Evolutionary conservation across 1,140 invertebrate species (phyloP).

Genomic region (Drosophila watanabei): DNA sequence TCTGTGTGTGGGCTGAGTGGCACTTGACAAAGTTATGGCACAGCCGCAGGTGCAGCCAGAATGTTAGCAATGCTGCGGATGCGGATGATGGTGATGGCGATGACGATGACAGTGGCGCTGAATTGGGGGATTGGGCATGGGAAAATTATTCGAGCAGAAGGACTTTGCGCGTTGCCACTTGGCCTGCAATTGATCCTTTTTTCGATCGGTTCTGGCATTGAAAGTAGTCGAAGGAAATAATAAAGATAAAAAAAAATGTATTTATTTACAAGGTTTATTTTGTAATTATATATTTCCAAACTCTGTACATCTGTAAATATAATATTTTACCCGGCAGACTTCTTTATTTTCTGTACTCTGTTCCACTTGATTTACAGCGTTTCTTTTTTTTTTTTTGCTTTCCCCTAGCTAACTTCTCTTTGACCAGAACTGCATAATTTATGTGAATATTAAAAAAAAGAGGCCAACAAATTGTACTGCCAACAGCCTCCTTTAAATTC

Average conservation of each 20-base stretch:
- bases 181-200: constrained; percentile 33
- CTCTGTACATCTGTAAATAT: neutral
- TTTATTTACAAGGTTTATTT: neutral
- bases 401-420: constrained; percentile 24
- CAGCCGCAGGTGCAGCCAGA: constrained; percentile 49
- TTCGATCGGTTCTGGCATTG: neutral
- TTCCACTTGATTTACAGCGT: neutral
- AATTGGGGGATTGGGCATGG: constrained; percentile 5
- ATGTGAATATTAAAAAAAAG: constrained; percentile 19
- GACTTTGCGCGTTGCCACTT: constrained; percentile 6
- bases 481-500: constrained; percentile 26
- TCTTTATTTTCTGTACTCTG: neutral
- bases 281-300: neutral
- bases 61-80: constrained; percentile 27
- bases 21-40: constrained; percentile 64
- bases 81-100: constrained; percentile 25
- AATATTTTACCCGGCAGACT: neutral
- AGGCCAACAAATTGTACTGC: constrained; percentile 2
- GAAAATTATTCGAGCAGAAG: neutral
- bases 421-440: constrained; percentile 36
- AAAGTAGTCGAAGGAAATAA: neutral
- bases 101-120: constrained; percentile 23
- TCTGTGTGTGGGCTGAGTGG: constrained; percentile 39
- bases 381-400: no score
- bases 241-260: neutral